Base-by-base conservation (phyloP, 2,888 invertebrate species). In the Phengaris alcon region DNA sequence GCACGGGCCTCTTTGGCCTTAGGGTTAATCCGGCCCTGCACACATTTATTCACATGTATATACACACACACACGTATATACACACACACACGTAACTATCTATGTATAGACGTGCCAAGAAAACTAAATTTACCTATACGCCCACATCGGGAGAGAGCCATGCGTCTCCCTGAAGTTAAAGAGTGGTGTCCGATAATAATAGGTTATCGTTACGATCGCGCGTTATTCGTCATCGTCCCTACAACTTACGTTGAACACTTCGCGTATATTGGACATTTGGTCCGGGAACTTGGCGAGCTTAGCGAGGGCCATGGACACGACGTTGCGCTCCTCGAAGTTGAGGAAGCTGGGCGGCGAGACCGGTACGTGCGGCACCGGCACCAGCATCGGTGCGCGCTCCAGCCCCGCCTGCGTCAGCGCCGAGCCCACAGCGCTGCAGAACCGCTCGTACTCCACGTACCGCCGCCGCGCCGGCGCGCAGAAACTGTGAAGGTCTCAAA, bases 281-380 rank as follows among this genome's bases (percentile, higher is more conserved):
- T 96, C 95, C 0, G 95, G 95, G 70, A 94, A 94, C 79, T 94
- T 94, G 55, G 95, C 93, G 35, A 97, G 91, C 84, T 96, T 96
- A 86, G 95, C 94, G 82, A 97, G 92, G 0, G 96, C 96, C 76
- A 93, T 89, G 1, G 96, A 94, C 59, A 96, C 93, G 54, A 92
- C 84, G 76, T 93, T 92, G 51, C 97, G 91, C 88, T 97, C 96
- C 78, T 96, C 96, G 85, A 95, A 97, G 88, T 96, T 96, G 79
- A 97, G 94, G 93, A 96, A 96, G 86, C 89, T 89, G 80, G 84
- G 86, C 80, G 95, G 93, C 79, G 95, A 94, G 84, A 96, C 96
- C 57, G 97, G 96, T 78, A 96, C 89, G 86, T 97, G 96, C 80
- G 96, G 95, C 15, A 96, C 84, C 0, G 97, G 97, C 77, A 94